These are phyloP conservation scores for Polydrusus pterygomalis DNA, from an alignment of 2,888 invertebrate genomes.

Conservation along the genomic window DNA sequence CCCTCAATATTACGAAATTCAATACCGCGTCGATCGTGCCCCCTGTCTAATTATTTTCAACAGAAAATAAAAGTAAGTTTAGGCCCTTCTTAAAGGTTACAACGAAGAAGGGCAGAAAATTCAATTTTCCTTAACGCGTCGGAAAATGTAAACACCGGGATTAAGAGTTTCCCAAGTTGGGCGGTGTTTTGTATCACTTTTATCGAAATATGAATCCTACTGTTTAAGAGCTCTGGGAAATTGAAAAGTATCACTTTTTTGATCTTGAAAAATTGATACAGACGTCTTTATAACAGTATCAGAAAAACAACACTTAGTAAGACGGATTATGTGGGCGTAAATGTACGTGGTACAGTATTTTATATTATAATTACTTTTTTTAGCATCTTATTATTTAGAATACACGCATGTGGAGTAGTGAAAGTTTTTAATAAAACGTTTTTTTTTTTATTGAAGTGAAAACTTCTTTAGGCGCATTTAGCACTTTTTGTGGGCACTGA, in stretches of 20 bases:
- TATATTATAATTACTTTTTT: no score
- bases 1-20: not conserved
- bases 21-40: constrained; percentile 1
- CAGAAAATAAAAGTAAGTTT: constrained; percentile 11
- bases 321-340: no score
- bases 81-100: not conserved
- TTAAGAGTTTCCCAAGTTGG: not conserved
- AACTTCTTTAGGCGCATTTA: no score
- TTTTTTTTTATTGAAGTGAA: no score
- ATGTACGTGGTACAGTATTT: no score
- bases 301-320: no score
- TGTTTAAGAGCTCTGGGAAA: not conserved
- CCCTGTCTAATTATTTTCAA: not conserved
- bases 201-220: not conserved
- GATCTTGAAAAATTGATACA: not conserved
- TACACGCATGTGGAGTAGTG: no score
- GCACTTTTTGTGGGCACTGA: no score
- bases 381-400: no score
- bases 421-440: no score
- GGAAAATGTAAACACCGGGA: constrained; percentile 6
- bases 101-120: constrained; percentile 6
- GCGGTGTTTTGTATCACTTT: constrained; percentile 7
- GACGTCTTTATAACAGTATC: not conserved
- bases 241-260: not conserved
- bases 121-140: constrained; percentile 1